Base-by-base conservation (phyloP, 1,140 invertebrate genomes). In the Brachionus calyciflorus region DNA sequence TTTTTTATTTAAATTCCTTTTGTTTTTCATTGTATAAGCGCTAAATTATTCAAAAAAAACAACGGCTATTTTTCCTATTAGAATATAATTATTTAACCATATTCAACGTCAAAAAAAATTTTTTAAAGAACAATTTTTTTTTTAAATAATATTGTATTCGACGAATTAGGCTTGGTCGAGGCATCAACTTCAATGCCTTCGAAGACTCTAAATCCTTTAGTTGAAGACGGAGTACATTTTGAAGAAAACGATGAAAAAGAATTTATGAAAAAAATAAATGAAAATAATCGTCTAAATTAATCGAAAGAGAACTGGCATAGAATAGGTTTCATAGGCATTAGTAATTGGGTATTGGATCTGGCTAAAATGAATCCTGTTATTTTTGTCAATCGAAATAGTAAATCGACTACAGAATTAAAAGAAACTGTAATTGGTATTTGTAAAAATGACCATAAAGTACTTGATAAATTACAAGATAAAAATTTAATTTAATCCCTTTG, bases 261-360 rank as follows among this genome's bases (percentile, higher is more conserved):
- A 65, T 65, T 65, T 1, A 19, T 17, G n/a, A 60, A 44, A 26
- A 65, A 65, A 3, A 24, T 44, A 24, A 21, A 4, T 12, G 24
- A 65, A 26, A n/a, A n/a, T n/a, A n/a, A n/a, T n/a, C n/a, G n/a
- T n/a, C 24, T 19, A 3, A 65, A 41, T 7, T 37, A 37, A 33
- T 37, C 33, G 26, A 77, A 51, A 79, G 81, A 55, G 14, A 17
- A 73, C 28, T 51, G 51, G 69, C 24, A 49, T 21, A 48, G 79
- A 80, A 81, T 83, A 75, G 82, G 79, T 10, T 83, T 82, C 65
- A 81, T 84, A 78, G 82, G 82, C 4, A 84, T 83, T 33, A 83
- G 82, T 33, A 83, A 84, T 79, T 84, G 82, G 82, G 80, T 81
- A 7, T 76, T 84, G 24, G 82, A 83, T 80, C 82, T 81, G 19